phyloP scores from a whole-genome alignment of 2,888 invertebrate species.

The Drosophila fulvimacula region DNA sequence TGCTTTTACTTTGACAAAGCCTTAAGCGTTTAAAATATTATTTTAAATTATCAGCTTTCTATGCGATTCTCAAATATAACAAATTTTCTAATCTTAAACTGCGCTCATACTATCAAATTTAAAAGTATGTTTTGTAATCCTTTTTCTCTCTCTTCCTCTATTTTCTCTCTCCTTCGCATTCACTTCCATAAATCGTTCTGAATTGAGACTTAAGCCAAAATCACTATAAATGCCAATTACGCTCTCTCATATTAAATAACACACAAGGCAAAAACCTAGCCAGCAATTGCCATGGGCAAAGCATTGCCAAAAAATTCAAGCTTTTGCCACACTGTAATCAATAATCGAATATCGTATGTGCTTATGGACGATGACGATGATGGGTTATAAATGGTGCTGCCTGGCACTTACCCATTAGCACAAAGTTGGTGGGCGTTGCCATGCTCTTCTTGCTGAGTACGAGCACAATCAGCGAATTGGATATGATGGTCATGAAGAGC shows the following conservation, averaged over 20 bases:
- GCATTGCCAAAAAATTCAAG: background rate
- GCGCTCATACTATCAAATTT: background rate
- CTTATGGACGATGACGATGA: conserved; percentile 2
- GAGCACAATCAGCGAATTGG: conserved; percentile 95
- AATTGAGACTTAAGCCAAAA: background rate
- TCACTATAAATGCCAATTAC: background rate
- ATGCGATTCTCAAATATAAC: background rate
- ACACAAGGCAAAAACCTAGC: background rate
- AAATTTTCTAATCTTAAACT: background rate
- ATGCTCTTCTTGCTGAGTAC: conserved; percentile 96
- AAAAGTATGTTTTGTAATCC: too few species aligned
- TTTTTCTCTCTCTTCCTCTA: background rate
- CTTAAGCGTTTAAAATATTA: too few species aligned
- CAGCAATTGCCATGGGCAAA: background rate
- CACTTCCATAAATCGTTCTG: background rate
- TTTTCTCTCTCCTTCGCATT: background rate
- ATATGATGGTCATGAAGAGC: conserved; percentile 93
- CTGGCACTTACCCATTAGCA: conserved; percentile 89
- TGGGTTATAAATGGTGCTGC: background rate
- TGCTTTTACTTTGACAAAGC: too few species aligned
- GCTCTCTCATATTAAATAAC: background rate
- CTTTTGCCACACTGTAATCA: conserved; percentile 1
- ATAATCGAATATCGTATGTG: background rate
- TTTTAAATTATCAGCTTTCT: too few species aligned
- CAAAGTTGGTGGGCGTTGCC: conserved; percentile 95